These are phyloP conservation scores for Caerostris darwini DNA, from an alignment of 1,140 invertebrate genomes.

Conservation along the genomic window DNA sequence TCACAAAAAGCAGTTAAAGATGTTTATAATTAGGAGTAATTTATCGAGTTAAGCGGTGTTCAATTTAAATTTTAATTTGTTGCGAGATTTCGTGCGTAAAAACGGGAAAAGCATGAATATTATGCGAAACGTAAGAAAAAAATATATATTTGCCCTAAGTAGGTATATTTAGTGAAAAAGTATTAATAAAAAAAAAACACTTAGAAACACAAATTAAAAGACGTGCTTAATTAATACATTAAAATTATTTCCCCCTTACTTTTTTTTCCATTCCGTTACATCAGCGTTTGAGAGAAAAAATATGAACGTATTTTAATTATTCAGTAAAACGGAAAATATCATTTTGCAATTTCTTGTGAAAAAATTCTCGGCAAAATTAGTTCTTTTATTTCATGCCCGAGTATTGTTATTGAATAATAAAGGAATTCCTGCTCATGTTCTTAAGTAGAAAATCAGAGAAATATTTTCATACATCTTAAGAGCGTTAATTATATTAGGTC, in stretches of 20 bases:
- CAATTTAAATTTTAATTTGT: neutral
- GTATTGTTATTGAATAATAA: slow-evolving; percentile 9
- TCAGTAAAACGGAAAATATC: slow-evolving; percentile 2
- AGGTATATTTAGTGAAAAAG: neutral
- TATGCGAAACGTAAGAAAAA: neutral
- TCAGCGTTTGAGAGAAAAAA: neutral
- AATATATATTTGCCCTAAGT: neutral
- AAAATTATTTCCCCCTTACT: neutral
- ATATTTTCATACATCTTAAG: neutral
- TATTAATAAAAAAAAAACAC: neutral
- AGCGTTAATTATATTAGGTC: neutral
- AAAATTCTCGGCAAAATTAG: neutral
- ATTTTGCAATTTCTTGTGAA: slow-evolving; percentile 21
- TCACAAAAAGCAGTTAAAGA: slow-evolving; percentile 31
- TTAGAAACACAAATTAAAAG: neutral
- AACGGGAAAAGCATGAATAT: neutral
- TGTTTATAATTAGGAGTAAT: slow-evolving; percentile 38
- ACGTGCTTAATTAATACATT: slow-evolving; percentile 6
- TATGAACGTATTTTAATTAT: neutral
- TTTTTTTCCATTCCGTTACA: too few relatives aligned
- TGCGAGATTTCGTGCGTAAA: neutral
- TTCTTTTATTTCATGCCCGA: neutral
- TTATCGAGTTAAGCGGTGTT: slow-evolving; percentile 40
- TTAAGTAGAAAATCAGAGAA: neutral
- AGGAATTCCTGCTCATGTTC: neutral